These are phyloP conservation scores for Bufotes viridis DNA, from an alignment of 2,797 vertebrate species.

Conservation along the genomic window DNA sequence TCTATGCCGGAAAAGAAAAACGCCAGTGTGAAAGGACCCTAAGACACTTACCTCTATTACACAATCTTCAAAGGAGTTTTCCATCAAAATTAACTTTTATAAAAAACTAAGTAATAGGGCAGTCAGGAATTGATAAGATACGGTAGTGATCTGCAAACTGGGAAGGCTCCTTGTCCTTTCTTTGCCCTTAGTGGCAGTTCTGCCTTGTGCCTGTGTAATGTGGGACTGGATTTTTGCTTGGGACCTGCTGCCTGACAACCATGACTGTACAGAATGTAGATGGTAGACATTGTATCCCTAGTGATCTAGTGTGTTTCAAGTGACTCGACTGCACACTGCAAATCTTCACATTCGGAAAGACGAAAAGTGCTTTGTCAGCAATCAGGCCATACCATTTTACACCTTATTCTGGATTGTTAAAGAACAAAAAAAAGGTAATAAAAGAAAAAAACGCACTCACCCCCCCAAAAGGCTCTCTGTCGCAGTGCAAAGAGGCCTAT, in stretches of 20 bases:
- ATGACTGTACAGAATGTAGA: neutral
- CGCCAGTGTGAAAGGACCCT: too few species aligned
- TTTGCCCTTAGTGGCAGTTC: neutral
- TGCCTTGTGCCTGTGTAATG: neutral
- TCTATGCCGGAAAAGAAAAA: too few species aligned
- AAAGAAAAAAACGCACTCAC: too few species aligned
- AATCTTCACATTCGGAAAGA: neutral
- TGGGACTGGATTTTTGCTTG: neutral
- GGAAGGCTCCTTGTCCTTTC: neutral
- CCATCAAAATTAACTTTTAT: too few species aligned
- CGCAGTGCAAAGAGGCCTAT: too few species aligned
- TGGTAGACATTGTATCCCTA: neutral
- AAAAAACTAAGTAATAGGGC: too few species aligned
- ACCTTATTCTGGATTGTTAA: neutral
- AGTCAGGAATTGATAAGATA: too few species aligned
- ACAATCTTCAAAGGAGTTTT: too few species aligned
- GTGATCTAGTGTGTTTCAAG: neutral
- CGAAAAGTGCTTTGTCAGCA: neutral
- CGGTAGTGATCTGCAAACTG: neutral
- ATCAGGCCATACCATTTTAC: neutral
- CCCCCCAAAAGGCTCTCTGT: too few species aligned
- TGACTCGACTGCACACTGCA: neutral
- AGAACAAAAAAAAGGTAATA: neutral
- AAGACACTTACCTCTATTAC: too few species aligned
- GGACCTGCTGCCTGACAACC: slow-evolving; percentile 2